These are phyloP conservation scores for Scopus umbretta DNA, from an alignment of 2,113 vertebrate genomes.

Conservation along the genomic window DNA sequence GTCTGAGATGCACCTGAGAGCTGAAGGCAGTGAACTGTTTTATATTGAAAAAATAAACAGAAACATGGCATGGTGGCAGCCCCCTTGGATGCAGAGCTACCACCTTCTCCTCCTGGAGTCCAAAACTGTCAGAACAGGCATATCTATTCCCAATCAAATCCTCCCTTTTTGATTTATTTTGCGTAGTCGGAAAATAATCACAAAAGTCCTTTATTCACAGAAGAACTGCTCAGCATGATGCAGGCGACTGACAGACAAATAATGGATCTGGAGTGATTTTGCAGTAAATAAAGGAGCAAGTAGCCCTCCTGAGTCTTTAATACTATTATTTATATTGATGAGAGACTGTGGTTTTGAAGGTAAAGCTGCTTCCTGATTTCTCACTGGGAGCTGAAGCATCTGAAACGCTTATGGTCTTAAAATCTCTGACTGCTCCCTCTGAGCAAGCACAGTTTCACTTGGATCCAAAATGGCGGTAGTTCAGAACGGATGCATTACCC, in stretches of 20 bases:
- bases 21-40: background rate
- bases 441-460: background rate
- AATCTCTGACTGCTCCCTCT: background rate
- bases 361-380: background rate
- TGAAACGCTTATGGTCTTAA: background rate
- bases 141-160: background rate
- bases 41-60: slow-evolving; percentile 23
- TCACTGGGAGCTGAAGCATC: background rate
- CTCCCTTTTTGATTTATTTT: background rate
- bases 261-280: background rate
- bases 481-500: background rate
- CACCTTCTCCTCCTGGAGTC: background rate
- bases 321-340: background rate
- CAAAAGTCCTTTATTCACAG: background rate
- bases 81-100: background rate
- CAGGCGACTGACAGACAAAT: background rate
- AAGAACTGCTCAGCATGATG: background rate
- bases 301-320: background rate
- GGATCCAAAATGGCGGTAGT: background rate
- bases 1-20: slow-evolving; percentile 7
- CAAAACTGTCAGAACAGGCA: background rate
- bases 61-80: background rate
- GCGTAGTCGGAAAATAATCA: background rate
- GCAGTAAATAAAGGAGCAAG: background rate
- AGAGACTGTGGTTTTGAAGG: background rate